These are phyloP conservation scores for Dendrophyllia cribrosa DNA, from an alignment of 64 coral and sea anemone genomes.

Conservation along the genomic window DNA sequence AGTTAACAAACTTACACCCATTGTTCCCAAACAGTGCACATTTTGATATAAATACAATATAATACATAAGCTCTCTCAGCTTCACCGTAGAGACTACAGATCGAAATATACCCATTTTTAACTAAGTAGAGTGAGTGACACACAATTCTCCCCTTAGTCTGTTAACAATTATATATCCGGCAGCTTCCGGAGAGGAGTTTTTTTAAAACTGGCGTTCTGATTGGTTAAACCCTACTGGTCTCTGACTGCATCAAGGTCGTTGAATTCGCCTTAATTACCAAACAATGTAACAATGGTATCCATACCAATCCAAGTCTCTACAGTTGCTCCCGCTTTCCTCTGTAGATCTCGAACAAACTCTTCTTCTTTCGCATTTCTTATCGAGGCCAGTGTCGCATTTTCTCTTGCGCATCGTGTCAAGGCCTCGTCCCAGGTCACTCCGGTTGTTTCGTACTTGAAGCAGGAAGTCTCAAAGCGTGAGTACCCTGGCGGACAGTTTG, in stretches of 20 bases:
- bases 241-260: not conserved
- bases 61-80: no score
- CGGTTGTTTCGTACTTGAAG: slow-evolving; percentile 77
- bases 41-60: no score
- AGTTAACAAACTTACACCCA: no score
- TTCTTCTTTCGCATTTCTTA: slow-evolving; percentile 80
- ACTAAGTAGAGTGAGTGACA: no score
- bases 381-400: slow-evolving; percentile 79
- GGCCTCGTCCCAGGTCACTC: slow-evolving; percentile 82
- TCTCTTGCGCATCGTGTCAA: slow-evolving; percentile 69
- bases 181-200: no score
- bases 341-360: slow-evolving; percentile 81
- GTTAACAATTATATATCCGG: no score
- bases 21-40: no score
- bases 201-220: no score
- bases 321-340: slow-evolving; percentile 31
- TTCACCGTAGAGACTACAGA: no score
- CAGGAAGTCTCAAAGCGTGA: slow-evolving; percentile 78
- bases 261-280: not conserved
- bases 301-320: slow-evolving; percentile 87
- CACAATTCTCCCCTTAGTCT: no score
- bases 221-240: no score
- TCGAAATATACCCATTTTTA: no score
- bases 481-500: slow-evolving; percentile 84
- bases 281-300: not conserved